These are phyloP conservation scores for Ivindomyrus marchei DNA, from an alignment of 2,113 vertebrate species.

Conservation along the genomic window DNA sequence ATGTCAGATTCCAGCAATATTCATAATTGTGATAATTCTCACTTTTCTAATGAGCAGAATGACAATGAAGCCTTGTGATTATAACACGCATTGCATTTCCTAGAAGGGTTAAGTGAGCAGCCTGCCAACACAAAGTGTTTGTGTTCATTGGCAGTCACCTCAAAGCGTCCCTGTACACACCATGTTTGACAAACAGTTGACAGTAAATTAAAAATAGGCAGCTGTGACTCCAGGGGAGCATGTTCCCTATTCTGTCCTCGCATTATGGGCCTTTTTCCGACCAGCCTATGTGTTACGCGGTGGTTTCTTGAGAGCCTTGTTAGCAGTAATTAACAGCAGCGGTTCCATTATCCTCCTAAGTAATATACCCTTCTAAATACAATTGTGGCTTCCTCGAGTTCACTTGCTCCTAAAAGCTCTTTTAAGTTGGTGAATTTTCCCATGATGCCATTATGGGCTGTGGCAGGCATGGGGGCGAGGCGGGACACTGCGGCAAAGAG, in stretches of 20 bases:
- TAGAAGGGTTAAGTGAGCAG: not conserved
- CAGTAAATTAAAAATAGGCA: not conserved
- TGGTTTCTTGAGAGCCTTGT: constrained; percentile 65
- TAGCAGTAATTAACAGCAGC: constrained; percentile 81
- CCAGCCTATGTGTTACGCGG: constrained; percentile 67
- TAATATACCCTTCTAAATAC: constrained; percentile 84
- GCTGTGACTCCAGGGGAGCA: not conserved
- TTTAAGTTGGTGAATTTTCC: constrained; percentile 78
- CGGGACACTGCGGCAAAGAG: constrained; percentile 66
- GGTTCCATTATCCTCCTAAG: constrained; percentile 76
- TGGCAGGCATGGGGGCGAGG: constrained; percentile 54
- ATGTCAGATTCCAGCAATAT: not conserved
- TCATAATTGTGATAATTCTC: not conserved
- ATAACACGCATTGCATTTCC: not conserved
- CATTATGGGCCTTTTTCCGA: constrained; percentile 56
- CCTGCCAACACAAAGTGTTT: not conserved
- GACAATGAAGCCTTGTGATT: not conserved
- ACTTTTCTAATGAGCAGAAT: not conserved
- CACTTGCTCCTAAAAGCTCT: constrained; percentile 60
- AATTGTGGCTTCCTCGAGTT: constrained; percentile 77
- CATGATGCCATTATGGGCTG: constrained; percentile 67
- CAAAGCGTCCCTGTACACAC: not conserved
- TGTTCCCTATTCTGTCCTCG: not conserved
- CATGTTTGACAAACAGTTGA: not conserved
- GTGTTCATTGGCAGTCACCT: not conserved